Base-by-base conservation (phyloP, 2,113 vertebrate species). In the Istiophorus platypterus region DNA sequence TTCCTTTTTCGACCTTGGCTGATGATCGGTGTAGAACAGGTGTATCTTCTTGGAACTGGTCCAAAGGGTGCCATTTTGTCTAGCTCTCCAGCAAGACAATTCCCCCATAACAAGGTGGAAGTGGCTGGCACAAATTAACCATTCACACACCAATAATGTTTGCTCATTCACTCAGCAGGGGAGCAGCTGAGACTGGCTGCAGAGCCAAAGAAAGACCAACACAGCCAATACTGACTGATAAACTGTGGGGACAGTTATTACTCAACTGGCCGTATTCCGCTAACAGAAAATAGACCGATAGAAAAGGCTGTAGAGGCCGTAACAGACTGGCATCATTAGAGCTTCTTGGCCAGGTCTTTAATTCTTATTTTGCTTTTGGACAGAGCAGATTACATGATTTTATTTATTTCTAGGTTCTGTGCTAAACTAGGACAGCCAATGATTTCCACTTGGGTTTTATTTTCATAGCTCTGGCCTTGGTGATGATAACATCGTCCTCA, bases 101-200 rank as follows among this genome's bases (percentile, higher is more conserved):
- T 81, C 37, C 51, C 37, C 37, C 37, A 17, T 58, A 71, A 69
- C 58, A 77, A 71, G 51, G 57, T 75, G 12, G 72, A 68, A 6
- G 37, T 75, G 42, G 61, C 57, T 77, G 78, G 81, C 68, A 74
- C 69, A 70, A 54, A 79, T 86, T 72, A 80, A 26, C 42, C 63
- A 67, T 52, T 80, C 47, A 27, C 71, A 76, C 85, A 77, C 51
- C 70, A 42, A 68, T 83, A 77, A 80, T 52, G 66, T 87, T 67
- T 62, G 78, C 62, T 77, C 72, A 57, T 69, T 66, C 26, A 24
- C 58, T 76, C 56, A 31, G 61, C 59, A 27, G 65, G 24, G 52
- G 42, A 69, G 61, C 56, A 68, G 72, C 68, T n/a, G 68, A 68
- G 64, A 39, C 54, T 2, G 62, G 57, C 7, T 41, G 29, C 58